Percentiles rank a stretch among this genome's conserved stretches.
Evolutionary conservation across 2,797 vertebrate genomes (phyloP).

Genomic region (Coluber constrictor): DNA sequence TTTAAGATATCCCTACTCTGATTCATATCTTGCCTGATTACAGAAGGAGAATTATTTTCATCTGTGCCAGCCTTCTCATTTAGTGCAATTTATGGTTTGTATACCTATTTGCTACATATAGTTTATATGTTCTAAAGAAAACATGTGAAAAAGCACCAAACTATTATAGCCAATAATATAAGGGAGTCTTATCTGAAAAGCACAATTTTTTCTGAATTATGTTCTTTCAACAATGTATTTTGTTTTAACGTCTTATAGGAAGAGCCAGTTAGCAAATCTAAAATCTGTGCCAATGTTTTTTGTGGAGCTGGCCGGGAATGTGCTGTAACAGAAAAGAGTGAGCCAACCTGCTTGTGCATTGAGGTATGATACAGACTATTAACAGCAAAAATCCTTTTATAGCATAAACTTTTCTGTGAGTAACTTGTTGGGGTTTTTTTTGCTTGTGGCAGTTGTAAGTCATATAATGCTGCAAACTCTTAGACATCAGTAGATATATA

Average conservation of each 20-base stretch:
- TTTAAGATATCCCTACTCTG: background rate
- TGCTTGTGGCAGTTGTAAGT: background rate
- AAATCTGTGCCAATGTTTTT: conserved; percentile 98
- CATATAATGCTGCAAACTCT: background rate
- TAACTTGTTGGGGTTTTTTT: background rate
- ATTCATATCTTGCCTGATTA: background rate
- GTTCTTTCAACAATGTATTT: conserved; percentile 9
- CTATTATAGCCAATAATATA: background rate
- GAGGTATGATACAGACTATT: conserved; percentile 75
- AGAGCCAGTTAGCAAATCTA: conserved; percentile 92
- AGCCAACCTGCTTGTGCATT: conserved; percentile 96
- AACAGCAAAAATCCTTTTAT: background rate
- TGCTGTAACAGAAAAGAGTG: conserved; percentile 90
- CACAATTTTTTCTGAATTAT: background rate
- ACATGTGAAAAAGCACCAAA: background rate
- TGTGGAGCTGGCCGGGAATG: conserved; percentile 96
- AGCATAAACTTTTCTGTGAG: background rate
- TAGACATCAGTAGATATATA: background rate
- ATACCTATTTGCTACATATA: background rate
- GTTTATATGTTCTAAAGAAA: background rate
- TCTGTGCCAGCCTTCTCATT: background rate
- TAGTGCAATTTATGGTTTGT: background rate
- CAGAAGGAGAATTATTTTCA: background rate
- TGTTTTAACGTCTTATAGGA: conserved; percentile 69
- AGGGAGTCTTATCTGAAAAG: background rate